Percentiles rank a stretch among this genome's conserved stretches.
phyloP scores from a whole-genome alignment of 2,113 vertebrate species.

The Chionomys nivalis region DNA sequence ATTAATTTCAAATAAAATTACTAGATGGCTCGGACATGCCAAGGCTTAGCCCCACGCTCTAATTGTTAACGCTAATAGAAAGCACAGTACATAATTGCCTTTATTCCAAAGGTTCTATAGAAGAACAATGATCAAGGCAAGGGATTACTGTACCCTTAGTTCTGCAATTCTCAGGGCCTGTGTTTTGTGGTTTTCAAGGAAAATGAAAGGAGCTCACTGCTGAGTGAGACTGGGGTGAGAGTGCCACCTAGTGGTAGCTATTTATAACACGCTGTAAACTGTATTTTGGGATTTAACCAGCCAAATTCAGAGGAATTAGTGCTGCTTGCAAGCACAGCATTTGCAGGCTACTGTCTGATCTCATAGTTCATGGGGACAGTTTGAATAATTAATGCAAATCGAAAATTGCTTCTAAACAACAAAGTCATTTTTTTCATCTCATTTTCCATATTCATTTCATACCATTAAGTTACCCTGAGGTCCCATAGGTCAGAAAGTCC shows the following conservation, averaged over 20 bases:
- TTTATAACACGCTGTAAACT: not conserved
- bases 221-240: not conserved
- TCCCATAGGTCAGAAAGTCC: not conserved
- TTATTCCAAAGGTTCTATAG: constrained; percentile 53
- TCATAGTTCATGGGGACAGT: not conserved
- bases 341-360: not conserved
- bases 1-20: constrained; percentile 75
- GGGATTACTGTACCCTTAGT: not conserved
- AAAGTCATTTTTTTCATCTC: not conserved
- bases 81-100: constrained; percentile 63
- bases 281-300: not conserved
- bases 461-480: not conserved
- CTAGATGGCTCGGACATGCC: constrained; percentile 25
- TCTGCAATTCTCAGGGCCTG: not conserved
- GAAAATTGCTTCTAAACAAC: not conserved
- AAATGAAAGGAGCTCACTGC: not conserved
- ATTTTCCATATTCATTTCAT: not conserved
- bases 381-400: not conserved
- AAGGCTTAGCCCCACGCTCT: constrained; percentile 53
- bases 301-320: not conserved
- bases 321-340: fast-evolving
- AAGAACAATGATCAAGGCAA: constrained; percentile 46
- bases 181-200: constrained; percentile 3
- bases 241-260: constrained; percentile 71
- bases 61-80: constrained; percentile 69